Evolutionary conservation across 2,888 invertebrate species (phyloP).

Genomic region (Aspidapion aeneum): DNA sequence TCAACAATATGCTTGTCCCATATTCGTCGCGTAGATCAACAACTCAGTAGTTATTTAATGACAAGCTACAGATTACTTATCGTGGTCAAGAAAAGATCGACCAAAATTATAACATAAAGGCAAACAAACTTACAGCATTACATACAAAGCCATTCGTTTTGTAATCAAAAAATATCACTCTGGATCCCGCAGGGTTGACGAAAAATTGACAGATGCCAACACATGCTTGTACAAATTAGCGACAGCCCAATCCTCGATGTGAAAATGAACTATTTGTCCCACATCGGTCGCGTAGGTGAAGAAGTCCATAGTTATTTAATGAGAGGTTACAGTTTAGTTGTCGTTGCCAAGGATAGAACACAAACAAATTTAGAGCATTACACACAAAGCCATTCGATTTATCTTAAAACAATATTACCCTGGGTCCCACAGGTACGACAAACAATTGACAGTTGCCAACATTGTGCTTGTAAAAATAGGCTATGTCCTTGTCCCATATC

Average conservation of each 20-base stretch:
- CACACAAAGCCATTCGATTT: conserved; percentile 79
- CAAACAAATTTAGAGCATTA: conserved; percentile 56
- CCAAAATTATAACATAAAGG: too few relatives aligned
- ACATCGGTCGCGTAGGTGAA: conserved; percentile 88
- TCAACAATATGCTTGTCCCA: conserved; percentile 77
- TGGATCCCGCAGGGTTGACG: conserved; percentile 81
- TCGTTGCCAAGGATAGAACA: too few relatives aligned
- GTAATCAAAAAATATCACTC: conserved; percentile 78
- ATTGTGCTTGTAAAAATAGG: conserved; percentile 82
- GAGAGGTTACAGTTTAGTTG: too few relatives aligned
- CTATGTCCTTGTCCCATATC: conserved; percentile 83
- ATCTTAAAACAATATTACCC: conserved; percentile 78
- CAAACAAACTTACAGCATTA: conserved; percentile 57
- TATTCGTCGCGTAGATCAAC: conserved; percentile 89
- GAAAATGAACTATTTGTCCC: conserved; percentile 87
- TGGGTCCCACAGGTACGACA: conserved; percentile 81
- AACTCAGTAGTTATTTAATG: conserved; percentile 88
- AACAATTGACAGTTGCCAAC: conserved; percentile 71
- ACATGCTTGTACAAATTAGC: conserved; percentile 80
- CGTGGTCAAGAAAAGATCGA: conserved; percentile 63
- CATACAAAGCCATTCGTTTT: conserved; percentile 79
- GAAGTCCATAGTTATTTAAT: conserved; percentile 86
- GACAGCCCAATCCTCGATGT: conserved; percentile 85
- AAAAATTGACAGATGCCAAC: conserved; percentile 69
- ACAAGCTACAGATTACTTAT: conserved; percentile 73